phyloP scores from a whole-genome alignment of 2,888 invertebrate species.

The Pachycephus smyrnensis region DNA sequence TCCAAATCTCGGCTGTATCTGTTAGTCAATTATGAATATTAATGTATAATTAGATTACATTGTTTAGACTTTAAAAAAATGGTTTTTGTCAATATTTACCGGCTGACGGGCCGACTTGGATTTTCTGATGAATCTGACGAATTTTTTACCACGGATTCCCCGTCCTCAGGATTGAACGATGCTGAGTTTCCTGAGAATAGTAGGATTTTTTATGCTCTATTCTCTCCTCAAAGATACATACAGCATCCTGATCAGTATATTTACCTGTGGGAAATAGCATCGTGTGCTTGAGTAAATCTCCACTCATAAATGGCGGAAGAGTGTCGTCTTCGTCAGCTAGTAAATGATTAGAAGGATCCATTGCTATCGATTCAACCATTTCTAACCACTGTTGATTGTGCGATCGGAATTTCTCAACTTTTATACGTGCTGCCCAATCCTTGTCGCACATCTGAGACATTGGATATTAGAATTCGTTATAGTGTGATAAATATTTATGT shows the following conservation, averaged over 20 bases:
- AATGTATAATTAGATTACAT: background rate
- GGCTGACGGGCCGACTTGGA: conserved; percentile 69
- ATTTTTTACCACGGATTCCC: conserved; percentile 54
- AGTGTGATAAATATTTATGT: background rate
- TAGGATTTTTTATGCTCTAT: background rate
- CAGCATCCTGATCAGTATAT: background rate
- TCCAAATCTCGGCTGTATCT: conserved; percentile 72
- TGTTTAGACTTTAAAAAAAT: background rate
- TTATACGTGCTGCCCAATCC: conserved; percentile 94
- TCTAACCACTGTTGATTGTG: conserved; percentile 99
- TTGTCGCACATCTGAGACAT: conserved; percentile 77
- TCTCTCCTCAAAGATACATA: background rate
- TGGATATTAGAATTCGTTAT: conserved; percentile 8
- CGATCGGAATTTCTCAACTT: conserved; percentile 95
- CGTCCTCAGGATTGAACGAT: conserved; percentile 56
- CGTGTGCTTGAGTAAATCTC: conserved; percentile 76
- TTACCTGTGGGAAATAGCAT: conserved; percentile 69
- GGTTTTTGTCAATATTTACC: conserved; percentile 50
- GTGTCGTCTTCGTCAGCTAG: conserved; percentile 74
- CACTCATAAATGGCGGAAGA: conserved; percentile 81
- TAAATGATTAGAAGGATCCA: conserved; percentile 70
- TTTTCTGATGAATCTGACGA: conserved; percentile 60
- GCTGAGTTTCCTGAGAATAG: conserved; percentile 43
- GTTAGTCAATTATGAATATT: conserved; percentile 16
- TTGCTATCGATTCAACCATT: conserved; percentile 86